Base-by-base conservation (phyloP, 2,888 invertebrate genomes). In the Lasioglossum lativentre region DNA sequence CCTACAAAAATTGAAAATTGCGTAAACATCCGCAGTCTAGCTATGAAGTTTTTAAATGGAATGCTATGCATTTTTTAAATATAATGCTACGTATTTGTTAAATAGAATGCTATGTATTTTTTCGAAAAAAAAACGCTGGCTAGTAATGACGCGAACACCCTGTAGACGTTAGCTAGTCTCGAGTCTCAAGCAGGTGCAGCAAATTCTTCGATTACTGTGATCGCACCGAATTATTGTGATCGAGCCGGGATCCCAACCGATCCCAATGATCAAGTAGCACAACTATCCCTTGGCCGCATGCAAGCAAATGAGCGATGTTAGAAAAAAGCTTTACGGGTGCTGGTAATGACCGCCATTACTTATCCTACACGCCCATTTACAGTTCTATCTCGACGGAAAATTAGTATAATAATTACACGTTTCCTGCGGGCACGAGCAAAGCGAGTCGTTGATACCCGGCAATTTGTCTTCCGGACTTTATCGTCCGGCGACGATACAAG, bases 351-450 rank as follows among this genome's bases (percentile, higher is more conserved):
- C 14, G 70, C 40, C 71, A 83, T 85, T 75, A 83, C 52, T 78
- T 85, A 83, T 34, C 40, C 52, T 23, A 27, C 23, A 23, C 12
- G 19, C 45, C n/a, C 52, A 8, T 75, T 56, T 47, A 34, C 30
- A n/a, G 27, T 47, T 75, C 27, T 75, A 78, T 78, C 71, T 42
- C 42, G 75, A 66, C 63, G 16, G 75, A 72, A 83, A 83, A 85
- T 85, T 83, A 66, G 75, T 72, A 63, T 52, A 82, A 78, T 78
- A 84, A 83, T 83, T 75, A 75, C 42, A 27, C 27, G 63, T 10
- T 52, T 52, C 19, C 75, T 4, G 27, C 23, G 34, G 70, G 27
- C 47, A 38, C 42, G 78, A 42, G 75, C 56, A 52, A 83, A 42
- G 47, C 42, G 52, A 75, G 12, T 14, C 63, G 78, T 59, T 83